Evolutionary conservation across 2,888 invertebrate species (phyloP), one percentile per base, ranked within the genome.

Genomic region (Augiades crinisus): DNA sequence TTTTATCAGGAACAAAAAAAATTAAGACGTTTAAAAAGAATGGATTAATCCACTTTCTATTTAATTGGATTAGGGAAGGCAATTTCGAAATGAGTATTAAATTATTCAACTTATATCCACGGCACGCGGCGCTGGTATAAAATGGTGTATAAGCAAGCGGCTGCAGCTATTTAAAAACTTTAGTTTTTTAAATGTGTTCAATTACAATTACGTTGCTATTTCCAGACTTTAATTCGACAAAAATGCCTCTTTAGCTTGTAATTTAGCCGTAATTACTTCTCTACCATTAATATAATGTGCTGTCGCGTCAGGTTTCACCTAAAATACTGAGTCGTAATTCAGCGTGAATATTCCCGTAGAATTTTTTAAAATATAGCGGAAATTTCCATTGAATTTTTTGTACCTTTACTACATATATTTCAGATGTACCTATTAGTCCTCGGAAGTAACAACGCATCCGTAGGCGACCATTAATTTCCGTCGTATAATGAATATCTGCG

Each of bases 221-320:
- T 22, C 24, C 47, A 33, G 10, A 31, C 8, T 40, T 38, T 47
- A 47, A 47, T 47, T 40, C 22, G 40, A 24, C 40, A 10, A 40
- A 43, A 47, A 40, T 40, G 40, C 47, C 40, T 40, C 47, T 47
- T 47, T 40, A 40, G 19, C 22, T 36, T 47, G 47, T 40, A 47
- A 47, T 47, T 47, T 22, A 30, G 40, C 22, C 22, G 40, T 40
- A 47, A 47, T 47, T 47, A 47, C 41, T 27, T 41, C 40, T 44
- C 31, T 31, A 10, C 22, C 38, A 19, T 46, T 47, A 47, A 47
- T 46, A 36, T 24, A 40, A 40, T 21, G 24, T 36, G 36, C 34
- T 12, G 40, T 3, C 16, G n/a, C 16, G 16, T 10, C 27, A 10
- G 27, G 27, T 27, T 27, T 27, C 10, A 27, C 10, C 27, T 27